Conservation (phyloP, 92 coral and sea anemone species). For the Parazoanthus darwini region DNA sequence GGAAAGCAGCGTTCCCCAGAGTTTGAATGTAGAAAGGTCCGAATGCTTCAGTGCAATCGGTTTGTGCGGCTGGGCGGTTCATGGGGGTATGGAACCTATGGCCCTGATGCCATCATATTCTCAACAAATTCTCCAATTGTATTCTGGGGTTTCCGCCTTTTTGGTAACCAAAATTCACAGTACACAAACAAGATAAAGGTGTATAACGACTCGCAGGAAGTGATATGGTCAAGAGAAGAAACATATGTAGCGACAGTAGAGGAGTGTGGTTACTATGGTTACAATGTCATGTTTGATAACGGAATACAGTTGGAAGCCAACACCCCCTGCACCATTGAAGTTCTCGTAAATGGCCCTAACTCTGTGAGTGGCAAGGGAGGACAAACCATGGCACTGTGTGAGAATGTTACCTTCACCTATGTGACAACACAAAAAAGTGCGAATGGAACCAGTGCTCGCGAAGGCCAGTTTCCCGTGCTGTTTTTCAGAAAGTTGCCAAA, state of each 20-base stretch:
- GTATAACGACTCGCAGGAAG: constrained; percentile 39
- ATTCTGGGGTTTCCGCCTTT: constrained; percentile 42
- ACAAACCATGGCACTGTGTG: constrained; percentile 23
- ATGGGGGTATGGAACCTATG: constrained; percentile 40
- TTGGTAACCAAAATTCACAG: constrained; percentile 30
- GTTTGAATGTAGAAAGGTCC: constrained; percentile 23
- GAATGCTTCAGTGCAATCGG: constrained; percentile 38
- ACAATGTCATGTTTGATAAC: constrained; percentile 38
- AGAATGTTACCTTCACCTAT: constrained; percentile 38
- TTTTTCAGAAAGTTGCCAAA: constrained; percentile 33
- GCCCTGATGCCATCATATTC: constrained; percentile 40
- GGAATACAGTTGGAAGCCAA: constrained; percentile 41
- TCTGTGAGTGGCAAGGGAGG: constrained; percentile 44
- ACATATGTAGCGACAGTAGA: constrained; percentile 36
- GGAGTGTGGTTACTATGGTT: constrained; percentile 44
- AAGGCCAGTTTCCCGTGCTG: constrained; percentile 31
- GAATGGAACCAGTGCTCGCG: constrained; percentile 40
- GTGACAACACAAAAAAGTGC: constrained; percentile 46
- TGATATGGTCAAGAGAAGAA: constrained; percentile 39
- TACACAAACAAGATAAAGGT: constrained; percentile 34
- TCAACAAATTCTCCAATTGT: constrained; percentile 34
- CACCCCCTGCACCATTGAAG: constrained; percentile 39
- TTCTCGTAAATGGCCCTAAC: constrained; percentile 27
- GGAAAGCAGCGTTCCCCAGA: constrained; percentile 24
- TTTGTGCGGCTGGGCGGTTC: constrained; percentile 39